Percentiles rank a stretch among this genome's conserved stretches.
Evolutionary conservation across 2,113 vertebrate genomes (phyloP).

Genomic region (Pitta sordida): DNA sequence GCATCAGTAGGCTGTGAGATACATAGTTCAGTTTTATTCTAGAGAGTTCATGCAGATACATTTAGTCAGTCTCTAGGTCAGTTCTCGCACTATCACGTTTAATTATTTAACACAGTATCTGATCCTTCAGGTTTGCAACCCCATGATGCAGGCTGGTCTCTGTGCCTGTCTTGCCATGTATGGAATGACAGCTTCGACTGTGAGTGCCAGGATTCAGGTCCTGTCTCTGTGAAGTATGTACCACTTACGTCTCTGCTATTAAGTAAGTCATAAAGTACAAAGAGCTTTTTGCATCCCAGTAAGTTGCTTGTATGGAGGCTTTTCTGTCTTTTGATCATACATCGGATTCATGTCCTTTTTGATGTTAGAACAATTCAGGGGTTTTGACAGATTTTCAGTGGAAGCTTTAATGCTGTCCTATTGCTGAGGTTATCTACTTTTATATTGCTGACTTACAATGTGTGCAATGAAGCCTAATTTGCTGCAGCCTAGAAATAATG

Average conservation of each 20-base stretch:
- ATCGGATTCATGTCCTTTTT: neutral
- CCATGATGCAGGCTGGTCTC: neutral
- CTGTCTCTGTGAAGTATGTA: neutral
- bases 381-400: neutral
- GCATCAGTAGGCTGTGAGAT: neutral
- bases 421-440: neutral
- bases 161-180: neutral
- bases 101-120: neutral
- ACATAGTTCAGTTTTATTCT: neutral
- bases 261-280: neutral
- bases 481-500: rapidly evolving
- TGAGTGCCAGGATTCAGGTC: neutral
- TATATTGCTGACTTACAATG: neutral
- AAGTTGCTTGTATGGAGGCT: neutral
- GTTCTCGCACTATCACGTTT: neutral
- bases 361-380: neutral
- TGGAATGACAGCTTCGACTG: neutral
- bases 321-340: neutral
- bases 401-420: neutral
- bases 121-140: neutral
- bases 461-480: neutral
- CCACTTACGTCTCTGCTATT: neutral
- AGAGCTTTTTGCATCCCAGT: neutral
- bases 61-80: neutral
- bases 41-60: neutral